Percentiles rank a stretch among this genome's conserved stretches.
phyloP scores from a whole-genome alignment of 2,888 invertebrate genomes.

The Asteroscopus sphinx region DNA sequence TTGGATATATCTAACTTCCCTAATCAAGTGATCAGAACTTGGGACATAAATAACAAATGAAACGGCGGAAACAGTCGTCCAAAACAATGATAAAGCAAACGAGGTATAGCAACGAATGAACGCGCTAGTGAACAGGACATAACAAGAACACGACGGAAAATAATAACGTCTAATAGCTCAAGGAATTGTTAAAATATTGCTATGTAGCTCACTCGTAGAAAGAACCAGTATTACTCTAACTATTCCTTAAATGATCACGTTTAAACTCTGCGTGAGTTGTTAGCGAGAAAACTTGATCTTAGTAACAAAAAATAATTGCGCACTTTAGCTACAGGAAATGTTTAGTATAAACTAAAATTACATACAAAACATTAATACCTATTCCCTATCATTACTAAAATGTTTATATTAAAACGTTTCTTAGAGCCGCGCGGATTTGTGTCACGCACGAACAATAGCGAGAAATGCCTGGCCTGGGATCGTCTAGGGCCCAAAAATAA shows the following conservation, averaged over 20 bases:
- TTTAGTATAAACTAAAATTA: constrained; percentile 65
- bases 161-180: constrained; percentile 65
- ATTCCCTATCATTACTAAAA: constrained; percentile 55
- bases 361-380: constrained; percentile 50
- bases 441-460: constrained; percentile 61
- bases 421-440: constrained; percentile 55
- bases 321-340: constrained; percentile 71
- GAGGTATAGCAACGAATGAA: constrained; percentile 39
- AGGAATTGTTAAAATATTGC: constrained; percentile 63
- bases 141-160: constrained; percentile 71
- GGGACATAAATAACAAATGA: constrained; percentile 51
- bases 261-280: constrained; percentile 66
- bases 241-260: constrained; percentile 74
- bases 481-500: constrained; percentile 56
- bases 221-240: constrained; percentile 66
- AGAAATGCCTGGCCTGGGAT: constrained; percentile 46
- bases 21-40: constrained; percentile 47
- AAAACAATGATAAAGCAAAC: constrained; percentile 69
- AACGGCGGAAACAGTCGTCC: constrained; percentile 60
- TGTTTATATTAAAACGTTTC: constrained; percentile 58
- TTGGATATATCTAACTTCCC: constrained; percentile 34
- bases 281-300: constrained; percentile 68
- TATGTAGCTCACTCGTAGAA: constrained; percentile 45
- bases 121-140: constrained; percentile 65
- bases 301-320: constrained; percentile 74